These are phyloP conservation scores for Corythoichthys intestinalis DNA, from an alignment of 2,113 vertebrate species.

Conservation along the genomic window DNA sequence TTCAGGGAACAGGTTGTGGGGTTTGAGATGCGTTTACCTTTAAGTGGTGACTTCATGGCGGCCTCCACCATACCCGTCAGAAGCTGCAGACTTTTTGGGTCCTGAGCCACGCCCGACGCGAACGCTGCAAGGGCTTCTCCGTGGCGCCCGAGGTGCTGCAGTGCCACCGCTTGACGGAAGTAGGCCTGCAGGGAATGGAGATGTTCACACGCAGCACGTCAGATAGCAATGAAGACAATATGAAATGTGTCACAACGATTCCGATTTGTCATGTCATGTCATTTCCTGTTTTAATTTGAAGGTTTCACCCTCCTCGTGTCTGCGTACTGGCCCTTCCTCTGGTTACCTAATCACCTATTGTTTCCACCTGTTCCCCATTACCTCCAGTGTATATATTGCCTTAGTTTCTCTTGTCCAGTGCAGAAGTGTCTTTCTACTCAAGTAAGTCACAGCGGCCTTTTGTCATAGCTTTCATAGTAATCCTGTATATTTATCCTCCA, in stretches of 20 bases:
- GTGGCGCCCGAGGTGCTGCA: slow-evolving; percentile 95
- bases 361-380: too few species aligned
- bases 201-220: not conserved
- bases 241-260: slow-evolving; percentile 14
- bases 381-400: too few species aligned
- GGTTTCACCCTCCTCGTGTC: too few species aligned
- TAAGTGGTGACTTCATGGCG: slow-evolving; percentile 92
- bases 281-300: too few species aligned
- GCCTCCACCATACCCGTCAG: slow-evolving; percentile 95
- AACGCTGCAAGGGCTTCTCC: slow-evolving; percentile 94
- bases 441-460: too few species aligned
- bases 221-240: not conserved
- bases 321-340: too few species aligned
- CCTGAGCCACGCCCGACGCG: slow-evolving; percentile 90
- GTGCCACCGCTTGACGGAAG: slow-evolving; percentile 98
- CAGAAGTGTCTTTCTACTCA: too few species aligned
- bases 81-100: slow-evolving; percentile 94
- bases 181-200: slow-evolving; percentile 78
- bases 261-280: too few species aligned
- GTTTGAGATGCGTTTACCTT: slow-evolving; percentile 74
- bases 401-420: too few species aligned
- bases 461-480: too few species aligned
- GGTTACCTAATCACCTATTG: too few species aligned
- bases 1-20: not conserved
- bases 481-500: too few species aligned